These are phyloP conservation scores for Mayetiola destructor DNA, from an alignment of 2,888 invertebrate genomes.

Conservation along the genomic window DNA sequence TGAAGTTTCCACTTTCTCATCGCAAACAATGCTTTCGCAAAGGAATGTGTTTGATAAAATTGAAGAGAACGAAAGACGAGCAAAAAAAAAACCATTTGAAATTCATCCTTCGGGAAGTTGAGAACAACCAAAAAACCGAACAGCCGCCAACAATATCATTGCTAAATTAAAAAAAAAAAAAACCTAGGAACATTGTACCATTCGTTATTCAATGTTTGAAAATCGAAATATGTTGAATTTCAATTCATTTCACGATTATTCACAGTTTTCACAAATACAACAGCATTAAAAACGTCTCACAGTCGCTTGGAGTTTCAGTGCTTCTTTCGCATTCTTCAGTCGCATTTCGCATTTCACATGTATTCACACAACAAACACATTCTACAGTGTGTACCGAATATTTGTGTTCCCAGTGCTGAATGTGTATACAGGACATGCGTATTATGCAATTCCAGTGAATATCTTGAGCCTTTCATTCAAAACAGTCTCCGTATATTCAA, in stretches of 20 bases:
- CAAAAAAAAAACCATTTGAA: background rate
- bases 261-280: background rate
- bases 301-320: no score
- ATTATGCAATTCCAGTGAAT: background rate
- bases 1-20: background rate
- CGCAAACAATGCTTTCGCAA: no score
- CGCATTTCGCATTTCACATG: no score
- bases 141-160: background rate
- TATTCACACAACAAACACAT: no score
- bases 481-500: background rate
- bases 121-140: background rate
- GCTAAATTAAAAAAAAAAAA: background rate
- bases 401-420: no score
- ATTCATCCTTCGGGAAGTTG: background rate
- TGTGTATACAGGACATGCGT: constrained; percentile 9
- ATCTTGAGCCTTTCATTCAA: background rate
- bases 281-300: background rate
- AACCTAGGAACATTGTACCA: no score
- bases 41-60: no score
- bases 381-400: no score
- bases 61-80: background rate
- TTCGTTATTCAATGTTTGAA: no score
- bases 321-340: no score
- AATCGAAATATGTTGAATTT: constrained; percentile 12
- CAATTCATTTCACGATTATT: constrained; percentile 1